A percentile compares a stretch with the other conserved stretches of the same genome.
phyloP scores from a whole-genome alignment of 1,140 invertebrate species.

The Lineus longissimus region DNA sequence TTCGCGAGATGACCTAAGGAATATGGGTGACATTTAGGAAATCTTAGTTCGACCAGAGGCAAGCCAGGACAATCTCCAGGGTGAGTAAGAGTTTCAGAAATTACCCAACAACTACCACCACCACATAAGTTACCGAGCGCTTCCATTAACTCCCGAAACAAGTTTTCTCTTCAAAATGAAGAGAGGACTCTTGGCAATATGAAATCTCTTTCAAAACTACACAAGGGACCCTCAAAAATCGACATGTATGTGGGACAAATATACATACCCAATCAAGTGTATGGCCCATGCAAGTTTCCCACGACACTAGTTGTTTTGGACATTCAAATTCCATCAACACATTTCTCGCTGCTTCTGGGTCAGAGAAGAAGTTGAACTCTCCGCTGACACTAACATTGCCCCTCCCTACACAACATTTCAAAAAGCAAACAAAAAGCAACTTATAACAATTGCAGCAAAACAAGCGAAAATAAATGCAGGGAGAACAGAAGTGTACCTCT shows the following conservation, averaged over 20 bases:
- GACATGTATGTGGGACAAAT: background rate
- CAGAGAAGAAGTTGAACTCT: constrained; percentile 76
- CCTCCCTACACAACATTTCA: constrained; percentile 52
- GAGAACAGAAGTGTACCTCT: too few relatives aligned
- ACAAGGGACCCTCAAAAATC: background rate
- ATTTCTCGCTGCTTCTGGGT: constrained; percentile 78
- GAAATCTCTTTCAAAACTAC: background rate
- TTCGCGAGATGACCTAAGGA: too few relatives aligned
- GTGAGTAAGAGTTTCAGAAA: too few relatives aligned
- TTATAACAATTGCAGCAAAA: too few relatives aligned
- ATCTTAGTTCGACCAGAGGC: too few relatives aligned
- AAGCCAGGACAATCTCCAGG: too few relatives aligned
- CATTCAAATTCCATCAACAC: constrained; percentile 74
- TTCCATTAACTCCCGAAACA: too few relatives aligned
- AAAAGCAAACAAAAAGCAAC: background rate
- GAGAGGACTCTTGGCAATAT: background rate
- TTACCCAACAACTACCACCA: too few relatives aligned
- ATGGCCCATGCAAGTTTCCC: constrained; percentile 24
- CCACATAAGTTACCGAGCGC: too few relatives aligned
- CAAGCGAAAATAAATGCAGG: too few relatives aligned
- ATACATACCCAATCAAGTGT: constrained; percentile 5
- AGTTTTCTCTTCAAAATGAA: background rate
- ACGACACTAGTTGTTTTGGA: constrained; percentile 29
- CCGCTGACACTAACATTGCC: constrained; percentile 67
- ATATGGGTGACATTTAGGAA: too few relatives aligned